phyloP scores from a whole-genome alignment of 2,113 vertebrate genomes.

The Phylloscopus trochilus region DNA sequence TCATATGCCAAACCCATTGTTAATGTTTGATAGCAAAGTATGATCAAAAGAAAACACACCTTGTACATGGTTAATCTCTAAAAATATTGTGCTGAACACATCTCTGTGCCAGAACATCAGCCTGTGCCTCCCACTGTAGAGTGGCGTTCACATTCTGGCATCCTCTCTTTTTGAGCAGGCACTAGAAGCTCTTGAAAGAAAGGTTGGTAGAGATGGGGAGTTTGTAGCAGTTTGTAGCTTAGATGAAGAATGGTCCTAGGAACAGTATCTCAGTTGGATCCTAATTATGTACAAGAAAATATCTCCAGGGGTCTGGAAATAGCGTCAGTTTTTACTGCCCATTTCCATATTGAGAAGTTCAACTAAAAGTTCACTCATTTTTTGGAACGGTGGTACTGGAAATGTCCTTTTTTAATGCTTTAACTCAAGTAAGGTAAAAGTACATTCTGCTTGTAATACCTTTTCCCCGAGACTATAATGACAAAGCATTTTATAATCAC shows the following conservation, averaged over 20 bases:
- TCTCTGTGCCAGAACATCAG: neutral
- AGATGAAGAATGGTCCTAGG: neutral
- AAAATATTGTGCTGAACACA: neutral
- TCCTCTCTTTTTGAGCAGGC: neutral
- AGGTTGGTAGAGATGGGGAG: neutral
- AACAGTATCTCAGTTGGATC: neutral
- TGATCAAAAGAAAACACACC: neutral
- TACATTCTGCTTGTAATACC: neutral
- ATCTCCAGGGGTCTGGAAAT: neutral
- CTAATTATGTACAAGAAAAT: neutral
- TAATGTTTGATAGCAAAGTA: neutral
- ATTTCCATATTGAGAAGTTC: neutral
- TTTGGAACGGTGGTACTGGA: neutral
- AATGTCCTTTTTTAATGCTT: neutral
- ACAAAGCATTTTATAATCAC: neutral
- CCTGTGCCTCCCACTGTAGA: neutral
- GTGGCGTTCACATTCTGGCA: neutral
- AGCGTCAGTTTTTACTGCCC: neutral
- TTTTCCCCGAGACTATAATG: neutral
- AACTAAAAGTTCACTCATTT: neutral
- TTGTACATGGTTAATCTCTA: neutral
- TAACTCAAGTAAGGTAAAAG: neutral
- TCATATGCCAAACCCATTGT: neutral
- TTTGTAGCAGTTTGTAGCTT: neutral
- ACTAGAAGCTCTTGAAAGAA: neutral